Conservation (phyloP, 2,113 vertebrate genomes). For the Otus sunia region DNA sequence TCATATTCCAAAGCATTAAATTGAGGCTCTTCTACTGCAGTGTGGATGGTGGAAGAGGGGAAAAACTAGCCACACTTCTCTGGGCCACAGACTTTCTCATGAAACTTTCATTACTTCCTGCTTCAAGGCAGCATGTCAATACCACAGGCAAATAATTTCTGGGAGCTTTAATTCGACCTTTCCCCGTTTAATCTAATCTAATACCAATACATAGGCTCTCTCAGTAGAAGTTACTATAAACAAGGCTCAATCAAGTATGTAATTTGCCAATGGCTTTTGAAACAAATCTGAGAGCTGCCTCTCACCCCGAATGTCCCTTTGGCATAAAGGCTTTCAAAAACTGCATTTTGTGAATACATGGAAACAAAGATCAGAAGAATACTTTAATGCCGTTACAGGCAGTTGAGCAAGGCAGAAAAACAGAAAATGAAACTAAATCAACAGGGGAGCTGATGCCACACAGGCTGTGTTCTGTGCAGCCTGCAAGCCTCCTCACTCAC, state of each 20-base stretch:
- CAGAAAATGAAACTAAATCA: constrained; percentile 73
- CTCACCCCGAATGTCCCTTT: constrained; percentile 21
- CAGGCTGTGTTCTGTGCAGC: not conserved
- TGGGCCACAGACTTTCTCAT: not conserved
- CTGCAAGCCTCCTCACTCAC: not conserved
- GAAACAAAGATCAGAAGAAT: constrained; percentile 70
- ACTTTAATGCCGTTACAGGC: constrained; percentile 59
- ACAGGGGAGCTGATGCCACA: constrained; percentile 60
- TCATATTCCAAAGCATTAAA: not conserved
- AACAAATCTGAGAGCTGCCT: not conserved
- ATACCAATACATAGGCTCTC: not conserved
- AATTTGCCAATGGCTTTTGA: constrained; percentile 26
- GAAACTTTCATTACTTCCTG: not conserved
- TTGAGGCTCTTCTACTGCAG: not conserved
- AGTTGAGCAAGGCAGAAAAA: constrained; percentile 68
- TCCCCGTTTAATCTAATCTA: not conserved
- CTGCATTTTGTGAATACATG: constrained; percentile 38
- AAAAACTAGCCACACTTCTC: not conserved
- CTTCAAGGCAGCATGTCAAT: not conserved
- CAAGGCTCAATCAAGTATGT: not conserved
- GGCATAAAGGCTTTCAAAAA: constrained; percentile 34
- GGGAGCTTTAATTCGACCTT: not conserved
- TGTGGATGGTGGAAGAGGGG: not conserved
- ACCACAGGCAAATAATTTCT: not conserved
- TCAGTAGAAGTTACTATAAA: not conserved